Evolutionary conservation across 2,113 vertebrate species (phyloP).

Genomic region (Rhynchomys soricoides): DNA sequence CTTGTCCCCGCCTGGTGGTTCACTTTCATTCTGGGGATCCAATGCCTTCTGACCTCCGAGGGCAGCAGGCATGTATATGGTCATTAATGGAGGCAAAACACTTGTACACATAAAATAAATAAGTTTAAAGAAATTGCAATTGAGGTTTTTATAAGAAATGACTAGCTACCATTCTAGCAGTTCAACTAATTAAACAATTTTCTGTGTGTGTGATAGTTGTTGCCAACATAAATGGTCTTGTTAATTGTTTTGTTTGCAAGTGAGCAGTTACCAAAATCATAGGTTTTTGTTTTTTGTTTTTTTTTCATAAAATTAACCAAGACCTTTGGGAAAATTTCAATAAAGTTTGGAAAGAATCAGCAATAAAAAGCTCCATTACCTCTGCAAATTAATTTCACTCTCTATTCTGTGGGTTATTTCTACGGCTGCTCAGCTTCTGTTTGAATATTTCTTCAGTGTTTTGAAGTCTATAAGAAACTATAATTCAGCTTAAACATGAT

Average conservation of each 20-base stretch:
- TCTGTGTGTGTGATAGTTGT: slow-evolving; percentile 60
- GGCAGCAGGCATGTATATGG: background rate
- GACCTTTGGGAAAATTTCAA: slow-evolving; percentile 72
- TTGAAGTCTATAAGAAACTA: slow-evolving; percentile 44
- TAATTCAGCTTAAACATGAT: slow-evolving; percentile 55
- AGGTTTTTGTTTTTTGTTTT: slow-evolving; percentile 28
- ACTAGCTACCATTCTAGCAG: slow-evolving; percentile 51
- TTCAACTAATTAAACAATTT: slow-evolving; percentile 58
- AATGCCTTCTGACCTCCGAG: background rate
- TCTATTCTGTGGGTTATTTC: slow-evolving; percentile 56
- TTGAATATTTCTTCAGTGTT: slow-evolving; percentile 35
- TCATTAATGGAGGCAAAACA: background rate
- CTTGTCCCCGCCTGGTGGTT: background rate
- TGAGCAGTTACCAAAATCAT: slow-evolving; percentile 60
- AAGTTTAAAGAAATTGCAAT: background rate
- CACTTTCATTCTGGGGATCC: background rate
- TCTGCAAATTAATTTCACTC: slow-evolving; percentile 72
- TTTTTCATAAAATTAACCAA: slow-evolving; percentile 65
- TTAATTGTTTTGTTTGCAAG: slow-evolving; percentile 76
- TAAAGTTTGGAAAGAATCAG: slow-evolving; percentile 57
- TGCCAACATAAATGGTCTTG: slow-evolving; percentile 44
- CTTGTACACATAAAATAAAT: background rate
- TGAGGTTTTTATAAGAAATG: slow-evolving; percentile 54
- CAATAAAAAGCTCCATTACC: slow-evolving; percentile 69
- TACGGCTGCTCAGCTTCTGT: slow-evolving; percentile 54